Evolutionary conservation across 2,888 invertebrate species (phyloP), one percentile per base, ranked within the genome.

Genomic region (Seira sanloemensis): DNA sequence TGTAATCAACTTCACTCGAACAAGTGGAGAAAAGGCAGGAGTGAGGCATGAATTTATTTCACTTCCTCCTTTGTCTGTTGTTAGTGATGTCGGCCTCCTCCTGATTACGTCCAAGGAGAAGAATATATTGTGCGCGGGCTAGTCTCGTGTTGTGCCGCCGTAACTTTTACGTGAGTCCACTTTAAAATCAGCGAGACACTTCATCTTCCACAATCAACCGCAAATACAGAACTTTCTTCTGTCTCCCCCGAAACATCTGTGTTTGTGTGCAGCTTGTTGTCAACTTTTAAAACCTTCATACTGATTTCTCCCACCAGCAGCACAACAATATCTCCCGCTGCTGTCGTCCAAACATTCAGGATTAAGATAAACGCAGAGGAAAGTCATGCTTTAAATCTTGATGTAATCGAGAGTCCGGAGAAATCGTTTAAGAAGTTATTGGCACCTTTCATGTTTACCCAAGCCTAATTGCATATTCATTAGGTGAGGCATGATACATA

Each of bases 381-480:
- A n/a, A n/a, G n/a, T n/a, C n/a, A n/a, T n/a, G n/a, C n/a, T n/a
- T n/a, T n/a, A n/a, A n/a, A n/a, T n/a, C n/a, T n/a, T n/a, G n/a
- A n/a, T n/a, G n/a, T 37, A 37, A 37, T 7, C 4, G 12, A 37
- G 37, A 7, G 37, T 12, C 37, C 37, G n/a, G n/a, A n/a, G 58
- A 58, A 58, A 58, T n/a, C 58, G 18, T 58, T 58, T 58, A 58
- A 4, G n/a, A 58, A 58, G 58, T 58, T 58, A 58, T 58, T 18
- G 58, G n/a, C 58, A 58, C 58, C 58, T 58, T 58, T 18, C n/a
- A 58, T 58, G 18, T 58, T 18, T 58, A 18, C 9, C 58, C 5
- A 58, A 58, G 58, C 58, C 58, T 58, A 58, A 58, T 58, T 58
- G 58, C 58, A 58, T 58, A 58, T 58, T 58, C 58, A 58, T 58